Evolutionary conservation across 2,888 invertebrate species (phyloP).

Genomic region (Odontocolon sp.): DNA sequence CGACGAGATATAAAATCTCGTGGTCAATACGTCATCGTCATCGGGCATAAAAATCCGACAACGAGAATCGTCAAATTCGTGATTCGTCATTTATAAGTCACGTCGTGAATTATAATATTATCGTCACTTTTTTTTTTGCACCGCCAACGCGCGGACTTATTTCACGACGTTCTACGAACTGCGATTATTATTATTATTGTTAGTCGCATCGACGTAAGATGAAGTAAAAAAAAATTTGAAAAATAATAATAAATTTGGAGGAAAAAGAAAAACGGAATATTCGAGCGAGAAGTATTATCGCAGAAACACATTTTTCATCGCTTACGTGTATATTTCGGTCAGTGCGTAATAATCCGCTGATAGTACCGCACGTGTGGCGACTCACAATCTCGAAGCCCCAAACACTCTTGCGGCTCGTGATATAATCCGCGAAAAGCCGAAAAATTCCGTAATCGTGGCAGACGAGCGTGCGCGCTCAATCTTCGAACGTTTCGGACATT

Average conservation of each 20-base stretch:
- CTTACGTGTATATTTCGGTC: background rate
- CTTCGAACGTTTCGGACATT: constrained; percentile 38
- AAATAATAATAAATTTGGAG: background rate
- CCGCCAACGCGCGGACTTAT: background rate
- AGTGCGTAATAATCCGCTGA: constrained; percentile 1
- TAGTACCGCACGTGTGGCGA: too few species aligned
- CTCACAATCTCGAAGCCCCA: too few species aligned
- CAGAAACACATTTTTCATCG: background rate
- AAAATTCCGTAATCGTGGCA: constrained; percentile 49
- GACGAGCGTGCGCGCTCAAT: constrained; percentile 21
- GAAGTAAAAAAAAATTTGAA: background rate
- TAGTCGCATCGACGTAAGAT: background rate
- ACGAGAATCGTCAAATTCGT: constrained; percentile 4
- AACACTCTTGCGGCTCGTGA: too few species aligned
- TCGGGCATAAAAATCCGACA: background rate
- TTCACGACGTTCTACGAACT: background rate
- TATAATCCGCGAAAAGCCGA: too few species aligned
- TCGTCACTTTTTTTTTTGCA: background rate
- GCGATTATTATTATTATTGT: background rate
- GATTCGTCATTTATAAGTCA: background rate
- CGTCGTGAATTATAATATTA: background rate
- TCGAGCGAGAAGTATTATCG: too few species aligned
- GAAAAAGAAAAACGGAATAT: background rate
- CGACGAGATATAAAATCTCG: too few species aligned
- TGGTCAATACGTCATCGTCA: background rate